A percentile compares a stretch with the other conserved stretches of the same genome.
Evolutionary conservation across 2,888 invertebrate genomes (phyloP).

Genomic region (Drosophila antonietae): DNA sequence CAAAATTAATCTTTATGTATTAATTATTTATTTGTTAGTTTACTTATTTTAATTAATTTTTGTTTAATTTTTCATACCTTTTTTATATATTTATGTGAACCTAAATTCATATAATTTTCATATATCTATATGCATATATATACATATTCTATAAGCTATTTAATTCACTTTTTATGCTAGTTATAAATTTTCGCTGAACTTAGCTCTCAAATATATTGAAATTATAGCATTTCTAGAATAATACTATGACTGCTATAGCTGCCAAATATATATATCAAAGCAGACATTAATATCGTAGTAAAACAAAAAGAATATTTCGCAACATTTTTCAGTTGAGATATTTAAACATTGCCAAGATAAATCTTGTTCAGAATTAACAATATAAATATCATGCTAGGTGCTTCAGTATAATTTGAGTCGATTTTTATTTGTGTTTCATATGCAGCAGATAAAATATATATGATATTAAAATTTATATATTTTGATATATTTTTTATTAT

Average conservation of each 20-base stretch:
- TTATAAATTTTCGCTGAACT: background rate
- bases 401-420: background rate
- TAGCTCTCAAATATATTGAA: background rate
- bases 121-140: too few species aligned
- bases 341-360: background rate
- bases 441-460: too few species aligned
- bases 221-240: background rate
- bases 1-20: too few species aligned
- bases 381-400: background rate
- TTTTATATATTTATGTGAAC: too few species aligned
- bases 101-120: too few species aligned
- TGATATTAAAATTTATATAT: background rate
- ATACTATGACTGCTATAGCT: background rate
- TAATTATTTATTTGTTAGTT: too few species aligned
- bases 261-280: background rate
- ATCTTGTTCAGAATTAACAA: background rate
- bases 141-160: too few species aligned
- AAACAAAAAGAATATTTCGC: background rate
- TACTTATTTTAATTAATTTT: too few species aligned
- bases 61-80: too few species aligned
- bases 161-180: background rate
- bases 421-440: background rate
- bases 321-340: background rate
- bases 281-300: constrained; percentile 2
- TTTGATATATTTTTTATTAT: background rate